Conservation (phyloP, 2,888 invertebrate genomes). For the Drymonia ruficornis region DNA sequence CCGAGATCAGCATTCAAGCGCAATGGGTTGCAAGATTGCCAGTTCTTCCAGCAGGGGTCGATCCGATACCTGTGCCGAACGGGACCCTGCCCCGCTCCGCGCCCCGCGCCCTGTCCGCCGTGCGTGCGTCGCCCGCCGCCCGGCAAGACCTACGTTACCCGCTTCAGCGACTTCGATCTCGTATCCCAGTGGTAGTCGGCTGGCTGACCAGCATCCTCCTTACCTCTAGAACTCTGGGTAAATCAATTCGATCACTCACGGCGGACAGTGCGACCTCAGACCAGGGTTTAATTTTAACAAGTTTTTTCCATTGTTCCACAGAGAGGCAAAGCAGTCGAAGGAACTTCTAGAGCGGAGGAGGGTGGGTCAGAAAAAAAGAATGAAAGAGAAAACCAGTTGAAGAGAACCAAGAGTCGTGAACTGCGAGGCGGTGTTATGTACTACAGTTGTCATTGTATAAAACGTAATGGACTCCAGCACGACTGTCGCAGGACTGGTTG, state of each 20-base stretch:
- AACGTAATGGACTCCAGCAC: slow-evolving; percentile 85
- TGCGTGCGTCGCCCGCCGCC: slow-evolving; percentile 76
- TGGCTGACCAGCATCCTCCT: slow-evolving; percentile 40
- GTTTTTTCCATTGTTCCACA: slow-evolving; percentile 43
- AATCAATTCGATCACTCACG: slow-evolving; percentile 55
- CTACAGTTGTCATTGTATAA: slow-evolving; percentile 84
- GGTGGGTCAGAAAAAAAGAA: slow-evolving; percentile 67
- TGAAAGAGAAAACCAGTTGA: slow-evolving; percentile 74
- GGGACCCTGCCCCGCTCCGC: slow-evolving; percentile 63
- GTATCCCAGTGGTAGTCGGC: slow-evolving; percentile 72
- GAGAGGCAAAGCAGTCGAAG: slow-evolving; percentile 59
- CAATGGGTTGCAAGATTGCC: slow-evolving; percentile 80
- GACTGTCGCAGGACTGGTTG: slow-evolving; percentile 83
- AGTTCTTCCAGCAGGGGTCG: slow-evolving; percentile 80
- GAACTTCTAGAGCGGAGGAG: slow-evolving; percentile 58
- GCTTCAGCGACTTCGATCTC: slow-evolving; percentile 79
- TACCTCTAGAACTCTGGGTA: slow-evolving; percentile 59
- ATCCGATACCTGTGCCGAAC: slow-evolving; percentile 78
- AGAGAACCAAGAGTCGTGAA: slow-evolving; percentile 80
- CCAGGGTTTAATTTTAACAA: slow-evolving; percentile 13
- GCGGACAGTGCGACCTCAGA: slow-evolving; percentile 56
- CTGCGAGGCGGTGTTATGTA: slow-evolving; percentile 83
- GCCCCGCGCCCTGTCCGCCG: slow-evolving; percentile 76
- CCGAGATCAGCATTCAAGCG: slow-evolving; percentile 82
- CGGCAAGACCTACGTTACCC: slow-evolving; percentile 79